Conservation (phyloP, 2,113 vertebrate species). For the Hyperopisus bebe region DNA sequence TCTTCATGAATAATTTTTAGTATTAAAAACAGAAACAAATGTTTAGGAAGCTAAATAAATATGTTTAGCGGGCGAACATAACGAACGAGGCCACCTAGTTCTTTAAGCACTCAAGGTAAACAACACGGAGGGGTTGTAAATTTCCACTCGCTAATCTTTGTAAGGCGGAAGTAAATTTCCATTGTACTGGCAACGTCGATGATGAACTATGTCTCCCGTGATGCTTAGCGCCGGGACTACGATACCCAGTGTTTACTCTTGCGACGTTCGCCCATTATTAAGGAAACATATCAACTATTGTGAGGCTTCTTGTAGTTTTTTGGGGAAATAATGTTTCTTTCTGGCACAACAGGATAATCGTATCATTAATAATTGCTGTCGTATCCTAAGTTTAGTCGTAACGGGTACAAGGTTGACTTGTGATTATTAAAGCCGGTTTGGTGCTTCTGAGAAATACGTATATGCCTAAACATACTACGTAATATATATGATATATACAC, state of each 20-base stretch:
- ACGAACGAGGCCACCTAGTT: not conserved
- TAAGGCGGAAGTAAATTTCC: slow-evolving; percentile 23
- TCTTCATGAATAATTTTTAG: not conserved
- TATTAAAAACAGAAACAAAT: not conserved
- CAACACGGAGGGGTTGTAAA: slow-evolving; percentile 27
- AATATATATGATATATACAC: too few relatives aligned
- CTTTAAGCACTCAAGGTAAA: not conserved
- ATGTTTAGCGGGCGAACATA: not conserved
- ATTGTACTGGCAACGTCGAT: not conserved
- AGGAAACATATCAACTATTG: not conserved
- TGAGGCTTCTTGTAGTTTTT: not conserved
- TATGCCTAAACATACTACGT: too few relatives aligned
- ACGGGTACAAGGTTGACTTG: not conserved
- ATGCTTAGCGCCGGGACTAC: slow-evolving; percentile 25
- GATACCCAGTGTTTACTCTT: not conserved
- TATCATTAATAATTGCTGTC: not conserved
- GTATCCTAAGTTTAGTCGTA: not conserved
- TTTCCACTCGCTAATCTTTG: slow-evolving; percentile 45
- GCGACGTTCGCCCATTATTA: not conserved
- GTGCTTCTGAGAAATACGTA: too few relatives aligned
- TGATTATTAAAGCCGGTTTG: not conserved
- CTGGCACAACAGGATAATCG: not conserved
- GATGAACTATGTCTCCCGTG: slow-evolving; percentile 51
- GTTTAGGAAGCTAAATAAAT: not conserved
- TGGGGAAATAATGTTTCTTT: not conserved